A percentile compares a stretch with the other conserved stretches of the same genome.
These are phyloP conservation scores for Steinernema hermaphroditum DNA, from an alignment of 2,888 invertebrate species.

Conservation along the genomic window DNA sequence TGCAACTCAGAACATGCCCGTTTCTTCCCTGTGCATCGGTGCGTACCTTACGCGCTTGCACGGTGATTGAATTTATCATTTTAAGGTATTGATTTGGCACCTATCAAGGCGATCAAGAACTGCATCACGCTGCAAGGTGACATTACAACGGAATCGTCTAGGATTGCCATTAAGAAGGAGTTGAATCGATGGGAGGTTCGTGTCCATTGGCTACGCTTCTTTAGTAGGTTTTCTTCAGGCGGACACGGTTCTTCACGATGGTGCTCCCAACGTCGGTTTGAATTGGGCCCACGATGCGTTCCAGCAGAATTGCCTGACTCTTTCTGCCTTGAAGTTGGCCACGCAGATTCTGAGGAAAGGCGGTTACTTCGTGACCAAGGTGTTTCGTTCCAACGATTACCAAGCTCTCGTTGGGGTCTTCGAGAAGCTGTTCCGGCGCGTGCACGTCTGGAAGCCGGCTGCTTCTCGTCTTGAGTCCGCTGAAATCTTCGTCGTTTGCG, in stretches of 20 bases:
- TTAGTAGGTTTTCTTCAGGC: conserved; percentile 80
- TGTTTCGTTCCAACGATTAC: conserved; percentile 94
- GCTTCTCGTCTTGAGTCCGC: conserved; percentile 97
- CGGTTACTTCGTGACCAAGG: conserved; percentile 97
- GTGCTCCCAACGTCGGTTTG: conserved; percentile 91
- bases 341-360: conserved; percentile 84
- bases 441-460: conserved; percentile 96
- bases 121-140: conserved; percentile 88
- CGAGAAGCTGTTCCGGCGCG: conserved; percentile 92
- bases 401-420: conserved; percentile 90
- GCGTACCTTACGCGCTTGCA: conserved; percentile 69
- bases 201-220: background rate
- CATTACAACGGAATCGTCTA: conserved; percentile 83
- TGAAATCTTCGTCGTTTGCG: conserved; percentile 97
- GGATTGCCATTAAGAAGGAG: conserved; percentile 59
- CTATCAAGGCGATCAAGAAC: conserved; percentile 86
- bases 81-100: conserved; percentile 86
- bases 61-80: conserved; percentile 26
- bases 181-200: conserved; percentile 59
- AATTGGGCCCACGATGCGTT: conserved; percentile 98
- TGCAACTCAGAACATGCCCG: conserved; percentile 92
- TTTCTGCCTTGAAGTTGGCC: conserved; percentile 89
- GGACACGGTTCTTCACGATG: conserved; percentile 92
- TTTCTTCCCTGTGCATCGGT: conserved; percentile 71
- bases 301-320: conserved; percentile 76